These are phyloP conservation scores for Labrus mixtus DNA, from an alignment of 2,113 vertebrate genomes.

Conservation along the genomic window DNA sequence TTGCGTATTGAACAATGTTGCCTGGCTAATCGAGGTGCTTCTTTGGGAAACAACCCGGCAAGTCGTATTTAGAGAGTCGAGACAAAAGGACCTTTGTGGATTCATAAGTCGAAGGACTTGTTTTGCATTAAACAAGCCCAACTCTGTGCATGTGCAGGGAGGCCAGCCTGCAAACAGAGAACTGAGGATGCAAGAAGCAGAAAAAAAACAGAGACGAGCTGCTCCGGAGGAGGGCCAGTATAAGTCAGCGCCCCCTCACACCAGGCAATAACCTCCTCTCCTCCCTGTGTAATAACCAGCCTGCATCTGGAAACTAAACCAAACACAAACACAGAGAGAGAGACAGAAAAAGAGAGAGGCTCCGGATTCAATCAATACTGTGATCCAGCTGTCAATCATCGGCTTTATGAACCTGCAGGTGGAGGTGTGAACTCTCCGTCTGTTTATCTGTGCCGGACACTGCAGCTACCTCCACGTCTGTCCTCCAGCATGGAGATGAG, in stretches of 20 bases:
- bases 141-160: not conserved
- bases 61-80: no score
- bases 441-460: constrained; percentile 35
- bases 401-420: constrained; percentile 57
- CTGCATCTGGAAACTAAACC: constrained; percentile 71
- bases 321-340: constrained; percentile 60
- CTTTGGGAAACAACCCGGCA: no score
- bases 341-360: constrained; percentile 43
- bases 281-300: constrained; percentile 77
- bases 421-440: constrained; percentile 48
- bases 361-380: constrained; percentile 70
- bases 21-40: no score
- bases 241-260: constrained; percentile 62
- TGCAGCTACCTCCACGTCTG: not conserved
- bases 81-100: not conserved
- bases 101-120: not conserved
- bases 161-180: constrained; percentile 1
- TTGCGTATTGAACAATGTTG: no score
- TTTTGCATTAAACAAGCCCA: constrained; percentile 13
- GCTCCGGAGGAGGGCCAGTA: constrained; percentile 55
- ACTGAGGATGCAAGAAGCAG: constrained; percentile 7
- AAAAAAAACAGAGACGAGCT: constrained; percentile 39
- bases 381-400: constrained; percentile 78
- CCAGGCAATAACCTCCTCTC: constrained; percentile 78
- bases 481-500: constrained; percentile 13